Evolutionary conservation across 1,140 invertebrate genomes (phyloP), one percentile per base, ranked within the genome.

Genomic region (Rhizoglyphus robini): DNA sequence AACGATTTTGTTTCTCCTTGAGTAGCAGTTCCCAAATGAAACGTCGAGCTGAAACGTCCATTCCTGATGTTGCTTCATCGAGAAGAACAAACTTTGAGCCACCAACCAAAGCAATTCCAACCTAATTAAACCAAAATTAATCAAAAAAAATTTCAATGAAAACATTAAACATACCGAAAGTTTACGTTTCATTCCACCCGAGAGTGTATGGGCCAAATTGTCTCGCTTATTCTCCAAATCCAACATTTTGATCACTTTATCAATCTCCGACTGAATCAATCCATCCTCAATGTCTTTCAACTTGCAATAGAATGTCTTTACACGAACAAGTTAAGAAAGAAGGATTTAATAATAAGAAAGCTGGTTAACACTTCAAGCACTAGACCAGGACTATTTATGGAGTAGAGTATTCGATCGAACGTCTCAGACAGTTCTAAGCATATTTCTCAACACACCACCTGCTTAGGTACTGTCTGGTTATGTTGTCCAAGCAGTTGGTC

Each of bases 101-200:
- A n/a, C 81, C 82, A 46, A 81, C 77, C 74, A 83, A 82, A 18
- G 82, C 81, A 65, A 81, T 78, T 13, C 78, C 82, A n/a, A n/a
- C n/a, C n/a, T n/a, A n/a, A n/a, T n/a, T n/a, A n/a, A n/a, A n/a
- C n/a, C n/a, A n/a, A n/a, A n/a, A n/a, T n/a, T n/a, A n/a, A n/a
- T n/a, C n/a, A n/a, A n/a, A n/a, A n/a, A n/a, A n/a, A n/a, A n/a
- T n/a, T n/a, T n/a, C n/a, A n/a, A n/a, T n/a, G n/a, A n/a, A n/a
- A n/a, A n/a, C n/a, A n/a, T n/a, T n/a, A n/a, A n/a, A n/a, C n/a
- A n/a, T 30, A 83, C 87, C 32, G 83, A 88, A 0, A 95, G 75
- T 71, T 90, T 90, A 32, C 90, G 76, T 74, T 90, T 88, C 78
- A 91, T 88, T 1, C 90, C 90, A 8, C 88, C 87, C 49, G 88